phyloP scores from a whole-genome alignment of 2,797 vertebrate genomes.

The Erithacus rubecula region DNA sequence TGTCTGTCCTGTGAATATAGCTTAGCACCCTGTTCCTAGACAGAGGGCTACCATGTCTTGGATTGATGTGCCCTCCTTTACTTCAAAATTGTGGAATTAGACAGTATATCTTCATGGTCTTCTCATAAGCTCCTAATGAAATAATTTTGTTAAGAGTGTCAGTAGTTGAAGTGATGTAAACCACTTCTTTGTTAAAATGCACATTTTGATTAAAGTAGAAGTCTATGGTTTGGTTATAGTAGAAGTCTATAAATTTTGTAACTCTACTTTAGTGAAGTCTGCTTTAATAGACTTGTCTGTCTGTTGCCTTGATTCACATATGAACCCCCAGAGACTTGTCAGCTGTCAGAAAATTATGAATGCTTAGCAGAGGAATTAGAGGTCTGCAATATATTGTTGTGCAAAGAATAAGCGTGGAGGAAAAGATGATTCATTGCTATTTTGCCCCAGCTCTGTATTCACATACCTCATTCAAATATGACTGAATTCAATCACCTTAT shows the following conservation, averaged over 20 bases:
- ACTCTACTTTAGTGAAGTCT: not conserved
- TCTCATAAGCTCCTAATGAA: not conserved
- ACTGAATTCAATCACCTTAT: not conserved
- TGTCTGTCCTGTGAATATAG: not conserved
- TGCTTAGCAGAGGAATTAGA: not conserved
- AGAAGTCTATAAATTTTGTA: not conserved
- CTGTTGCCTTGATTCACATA: not conserved
- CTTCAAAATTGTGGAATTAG: not conserved
- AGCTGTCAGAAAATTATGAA: not conserved
- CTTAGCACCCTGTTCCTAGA: not conserved
- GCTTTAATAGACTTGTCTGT: not conserved
- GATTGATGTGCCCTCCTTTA: not conserved
- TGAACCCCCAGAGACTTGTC: not conserved
- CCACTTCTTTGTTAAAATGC: not conserved
- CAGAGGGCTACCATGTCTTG: fast-evolving
- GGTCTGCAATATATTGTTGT: not conserved
- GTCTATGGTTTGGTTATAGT: too few relatives aligned
- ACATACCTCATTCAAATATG: not conserved
- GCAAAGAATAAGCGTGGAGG: not conserved
- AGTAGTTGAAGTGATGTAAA: not conserved
- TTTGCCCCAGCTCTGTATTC: not conserved
- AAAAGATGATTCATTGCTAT: not conserved
- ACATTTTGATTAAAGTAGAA: not conserved
- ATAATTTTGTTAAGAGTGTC: not conserved
- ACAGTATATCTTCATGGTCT: not conserved